Percentiles rank a stretch among this genome's conserved stretches.
Conservation (phyloP, 2,888 invertebrate species). For the Cheilosia impressa region DNA sequence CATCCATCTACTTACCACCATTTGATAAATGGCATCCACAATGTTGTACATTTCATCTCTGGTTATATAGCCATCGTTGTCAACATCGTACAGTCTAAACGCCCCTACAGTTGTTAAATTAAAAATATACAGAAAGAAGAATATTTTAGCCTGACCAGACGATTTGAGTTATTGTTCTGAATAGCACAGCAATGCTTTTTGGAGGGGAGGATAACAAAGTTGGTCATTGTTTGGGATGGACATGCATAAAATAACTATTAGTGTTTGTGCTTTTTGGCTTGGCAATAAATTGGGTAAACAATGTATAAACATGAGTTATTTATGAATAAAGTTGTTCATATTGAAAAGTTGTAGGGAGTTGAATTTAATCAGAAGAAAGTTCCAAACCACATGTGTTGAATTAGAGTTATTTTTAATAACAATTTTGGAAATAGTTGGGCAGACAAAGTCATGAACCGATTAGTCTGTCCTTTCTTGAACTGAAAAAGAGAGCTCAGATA, state of each 20-base stretch:
- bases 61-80: conserved; percentile 98
- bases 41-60: conserved; percentile 98
- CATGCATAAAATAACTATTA: conserved; percentile 1
- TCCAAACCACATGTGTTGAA: background rate
- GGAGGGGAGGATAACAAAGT: background rate
- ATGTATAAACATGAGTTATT: background rate
- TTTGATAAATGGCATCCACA: conserved; percentile 98
- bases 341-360: background rate
- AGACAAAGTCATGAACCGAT: too few species aligned
- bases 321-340: background rate
- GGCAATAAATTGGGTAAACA: conserved; percentile 4
- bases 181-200: background rate
- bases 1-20: conserved; percentile 92
- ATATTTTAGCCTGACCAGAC: conserved; percentile 40
- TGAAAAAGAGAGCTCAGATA: too few species aligned
- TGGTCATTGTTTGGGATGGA: conserved; percentile 7
- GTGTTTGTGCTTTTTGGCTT: background rate
- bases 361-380: background rate
- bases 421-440: background rate
- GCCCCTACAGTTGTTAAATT: conserved; percentile 89
- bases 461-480: too few species aligned
- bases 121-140: conserved; percentile 1
- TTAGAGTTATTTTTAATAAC: background rate
- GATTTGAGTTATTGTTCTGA: conserved; percentile 55
- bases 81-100: conserved; percentile 96